These are phyloP conservation scores for Ypsolopha scabrella DNA, from an alignment of 2,888 invertebrate species.

Conservation along the genomic window DNA sequence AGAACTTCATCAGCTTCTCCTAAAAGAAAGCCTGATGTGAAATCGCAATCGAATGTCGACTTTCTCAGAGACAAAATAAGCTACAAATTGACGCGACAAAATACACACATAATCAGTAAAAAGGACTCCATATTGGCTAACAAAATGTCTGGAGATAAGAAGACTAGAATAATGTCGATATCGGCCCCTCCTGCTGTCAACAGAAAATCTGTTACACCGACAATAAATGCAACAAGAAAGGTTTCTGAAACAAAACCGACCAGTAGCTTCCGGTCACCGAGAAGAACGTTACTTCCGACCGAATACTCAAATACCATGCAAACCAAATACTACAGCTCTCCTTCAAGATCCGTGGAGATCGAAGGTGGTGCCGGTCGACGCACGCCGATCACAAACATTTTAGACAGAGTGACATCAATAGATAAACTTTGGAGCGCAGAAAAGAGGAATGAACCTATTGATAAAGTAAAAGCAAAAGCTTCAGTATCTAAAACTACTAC, in stretches of 20 bases:
- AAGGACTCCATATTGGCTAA: constrained; percentile 13
- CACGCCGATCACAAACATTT: constrained; percentile 60
- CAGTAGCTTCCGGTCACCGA: constrained; percentile 57
- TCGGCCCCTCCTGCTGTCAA: constrained; percentile 54
- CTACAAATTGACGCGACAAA: constrained; percentile 65
- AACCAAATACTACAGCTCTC: constrained; percentile 29
- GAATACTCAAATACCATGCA: constrained; percentile 43
- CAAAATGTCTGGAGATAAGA: constrained; percentile 11
- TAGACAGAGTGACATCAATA: constrained; percentile 63
- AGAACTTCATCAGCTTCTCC: constrained; percentile 50
- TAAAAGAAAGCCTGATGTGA: constrained; percentile 32
- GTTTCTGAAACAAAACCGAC: constrained; percentile 34
- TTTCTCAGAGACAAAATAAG: constrained; percentile 73
- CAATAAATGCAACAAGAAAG: constrained; percentile 23
- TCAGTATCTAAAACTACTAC: constrained; percentile 22
- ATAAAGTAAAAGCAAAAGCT: constrained; percentile 37
- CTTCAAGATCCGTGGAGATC: constrained; percentile 38
- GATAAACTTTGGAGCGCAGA: constrained; percentile 68
- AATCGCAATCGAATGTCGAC: constrained; percentile 65
- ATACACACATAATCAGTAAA: constrained; percentile 49
- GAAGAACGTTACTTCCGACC: constrained; percentile 51
- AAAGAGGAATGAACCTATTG: constrained; percentile 57
- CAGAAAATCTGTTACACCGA: constrained; percentile 25
- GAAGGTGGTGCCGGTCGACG: constrained; percentile 61
- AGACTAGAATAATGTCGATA: constrained; percentile 40